Evolutionary conservation across 2,113 vertebrate species (phyloP).

Genomic region (Megaceryle torquata): DNA sequence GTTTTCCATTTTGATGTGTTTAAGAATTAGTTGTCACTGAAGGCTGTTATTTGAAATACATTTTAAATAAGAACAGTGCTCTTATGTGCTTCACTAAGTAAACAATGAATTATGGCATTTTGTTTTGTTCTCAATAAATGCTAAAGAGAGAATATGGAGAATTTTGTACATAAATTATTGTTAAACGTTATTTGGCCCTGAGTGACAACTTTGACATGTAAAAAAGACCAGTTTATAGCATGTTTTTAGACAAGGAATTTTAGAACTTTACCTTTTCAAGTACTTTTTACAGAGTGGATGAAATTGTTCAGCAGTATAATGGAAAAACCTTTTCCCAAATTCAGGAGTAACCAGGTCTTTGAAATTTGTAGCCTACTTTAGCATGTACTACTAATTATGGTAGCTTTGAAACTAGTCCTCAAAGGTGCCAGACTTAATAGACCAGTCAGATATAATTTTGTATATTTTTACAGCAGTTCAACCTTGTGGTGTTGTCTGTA

Average conservation of each 20-base stretch:
- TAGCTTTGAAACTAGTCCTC: background rate
- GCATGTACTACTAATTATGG: background rate
- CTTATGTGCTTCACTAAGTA: background rate
- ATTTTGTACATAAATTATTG: background rate
- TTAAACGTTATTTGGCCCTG: background rate
- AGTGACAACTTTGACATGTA: background rate
- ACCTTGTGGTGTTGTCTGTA: background rate
- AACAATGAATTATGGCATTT: background rate
- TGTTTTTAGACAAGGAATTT: background rate
- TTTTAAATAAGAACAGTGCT: background rate
- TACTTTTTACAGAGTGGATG: background rate
- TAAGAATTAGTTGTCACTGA: constrained; percentile 20
- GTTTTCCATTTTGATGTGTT: constrained; percentile 20
- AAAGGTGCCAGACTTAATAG: background rate
- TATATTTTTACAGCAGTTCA: background rate
- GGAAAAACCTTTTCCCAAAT: background rate
- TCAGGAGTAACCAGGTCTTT: background rate
- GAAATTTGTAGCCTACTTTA: background rate
- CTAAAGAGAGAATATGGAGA: background rate
- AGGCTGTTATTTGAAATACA: constrained; percentile 6
- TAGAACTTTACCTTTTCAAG: background rate
- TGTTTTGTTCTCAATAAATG: constrained; percentile 12
- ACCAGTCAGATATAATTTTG: background rate
- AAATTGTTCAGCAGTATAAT: background rate
- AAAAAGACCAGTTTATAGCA: background rate